A percentile compares a stretch with the other conserved stretches of the same genome.
Conservation (phyloP, 2,113 vertebrate genomes). For the Centropristis striata region DNA sequence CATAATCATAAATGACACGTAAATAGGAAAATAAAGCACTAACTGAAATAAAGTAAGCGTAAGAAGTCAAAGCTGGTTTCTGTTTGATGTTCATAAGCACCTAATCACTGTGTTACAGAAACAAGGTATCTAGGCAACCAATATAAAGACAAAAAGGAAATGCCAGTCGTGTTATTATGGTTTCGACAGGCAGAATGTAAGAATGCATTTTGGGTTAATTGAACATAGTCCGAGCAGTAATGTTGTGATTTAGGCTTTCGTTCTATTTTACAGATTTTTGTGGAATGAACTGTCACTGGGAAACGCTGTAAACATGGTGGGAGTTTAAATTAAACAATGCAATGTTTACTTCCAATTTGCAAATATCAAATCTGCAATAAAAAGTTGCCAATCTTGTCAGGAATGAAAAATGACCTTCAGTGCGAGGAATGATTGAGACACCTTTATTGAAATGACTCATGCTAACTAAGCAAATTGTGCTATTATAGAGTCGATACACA, state of each 20-base stretch:
- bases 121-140: conserved; percentile 66
- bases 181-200: conserved; percentile 14
- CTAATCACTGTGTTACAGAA: conserved; percentile 63
- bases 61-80: conserved; percentile 10
- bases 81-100: conserved; percentile 61
- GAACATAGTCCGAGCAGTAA: background rate
- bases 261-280: background rate
- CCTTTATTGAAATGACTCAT: background rate
- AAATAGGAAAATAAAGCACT: conserved; percentile 10
- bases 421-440: background rate
- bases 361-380: background rate
- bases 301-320: background rate
- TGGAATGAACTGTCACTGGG: background rate
- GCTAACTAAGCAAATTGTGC: background rate
- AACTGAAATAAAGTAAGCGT: background rate
- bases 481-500: background rate
- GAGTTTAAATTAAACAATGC: background rate
- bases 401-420: background rate
- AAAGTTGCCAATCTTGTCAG: background rate
- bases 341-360: background rate
- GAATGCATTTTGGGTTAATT: conserved; percentile 24
- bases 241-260: background rate
- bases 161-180: conserved; percentile 11
- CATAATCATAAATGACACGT: background rate
- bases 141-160: conserved; percentile 17